Base-by-base conservation (phyloP, 1,140 invertebrate species). In the Drosophila nigrodunni region DNA sequence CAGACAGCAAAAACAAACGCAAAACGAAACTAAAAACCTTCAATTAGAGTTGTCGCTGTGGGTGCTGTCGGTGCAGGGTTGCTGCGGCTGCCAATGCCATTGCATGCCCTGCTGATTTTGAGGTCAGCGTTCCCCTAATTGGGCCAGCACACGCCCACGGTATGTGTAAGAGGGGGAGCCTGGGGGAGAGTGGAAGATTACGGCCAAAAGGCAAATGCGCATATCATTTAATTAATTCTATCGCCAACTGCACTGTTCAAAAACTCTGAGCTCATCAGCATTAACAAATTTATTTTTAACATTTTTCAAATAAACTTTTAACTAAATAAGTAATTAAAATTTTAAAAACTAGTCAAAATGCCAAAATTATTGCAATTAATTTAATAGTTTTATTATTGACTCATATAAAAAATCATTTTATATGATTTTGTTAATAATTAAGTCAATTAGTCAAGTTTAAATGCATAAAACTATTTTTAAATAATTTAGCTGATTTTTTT, bases 21-120 rank as follows among this genome's bases (percentile, higher is more conserved):
- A 58, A 78, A 86, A 87, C 82, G 75, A n/a, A n/a, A n/a, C 64
- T 54, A 87, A 85, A 72, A 87, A 87, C 82, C 83, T 88, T 87
- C 80, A 87, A 88, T 87, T 87, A 87, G 77, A 79, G 73, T 67
- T 71, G 76, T 18, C 49, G 55, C 52, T 46, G 72, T 52, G 60
- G 49, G 64, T 60, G 41, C 49, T 59, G 18, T 21, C 55, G 64
- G 47, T 60, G 76, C 58, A 47, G 46, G 46, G 46, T 47, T 25
- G 55, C 47, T 65, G 25, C 25, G 25, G 25, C 52, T 11, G 37
- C 25, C 83, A 88, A 87, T 87, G 83, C 80, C 79, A 62, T 82
- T 49, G 69, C 58, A 87, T 88, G 83, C 77, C 73, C 82, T 44
- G 58, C 69, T 82, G 80, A 79, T 74, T 87, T 82, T 87, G 83